Evolutionary conservation across 92 coral and sea anemone species (phyloP), one percentile per base, ranked within the genome.

Genomic region (Parazoanthus swiftii): DNA sequence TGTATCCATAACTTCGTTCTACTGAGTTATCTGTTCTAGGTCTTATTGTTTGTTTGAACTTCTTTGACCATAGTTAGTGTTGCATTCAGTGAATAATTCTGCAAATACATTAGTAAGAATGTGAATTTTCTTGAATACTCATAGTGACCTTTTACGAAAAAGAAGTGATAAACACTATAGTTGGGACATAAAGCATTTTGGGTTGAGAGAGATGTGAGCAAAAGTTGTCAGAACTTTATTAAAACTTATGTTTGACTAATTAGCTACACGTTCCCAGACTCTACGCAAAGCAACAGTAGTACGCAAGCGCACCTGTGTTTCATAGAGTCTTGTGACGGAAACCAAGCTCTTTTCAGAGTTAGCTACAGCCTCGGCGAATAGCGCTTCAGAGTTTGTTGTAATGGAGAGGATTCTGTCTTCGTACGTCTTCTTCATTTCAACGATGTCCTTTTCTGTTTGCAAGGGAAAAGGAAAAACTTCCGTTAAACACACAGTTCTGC

Each of bases 361-460:
- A 33, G 88, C 88, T 89, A 92, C 73, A 3, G 96, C 88, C 46
- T 91, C 88, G 68, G 89, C 85, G 20, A 97, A 76, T 65, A 88
- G 85, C 81, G 88, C 74, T 82, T 97, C 96, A 3, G 98, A 96
- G 76, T 97, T 96, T 73, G 86, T 78, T 88, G 91, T 94, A 4
- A 93, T 91, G 48, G 86, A 70, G 18, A 90, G 92, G 56, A 97
- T 88, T 54, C 95, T 88, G 25, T 73, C 92, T 67, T 97, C 95
- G 46, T 84, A 94, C 26, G 90, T 82, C 70, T 87, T 86, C 82
- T 88, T 97, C 80, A 95, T 82, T 58, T 95, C 98, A 44, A 90
- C 98, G 48, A 97, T 65, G 81, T 95, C 96, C 90, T 91, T 95
- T 9, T 97, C 99, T 97, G 86, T 36, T 70, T 65, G 35, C 2